Evolutionary conservation across 2,888 invertebrate genomes (phyloP).

Genomic region (Quadroppia sp.): DNA sequence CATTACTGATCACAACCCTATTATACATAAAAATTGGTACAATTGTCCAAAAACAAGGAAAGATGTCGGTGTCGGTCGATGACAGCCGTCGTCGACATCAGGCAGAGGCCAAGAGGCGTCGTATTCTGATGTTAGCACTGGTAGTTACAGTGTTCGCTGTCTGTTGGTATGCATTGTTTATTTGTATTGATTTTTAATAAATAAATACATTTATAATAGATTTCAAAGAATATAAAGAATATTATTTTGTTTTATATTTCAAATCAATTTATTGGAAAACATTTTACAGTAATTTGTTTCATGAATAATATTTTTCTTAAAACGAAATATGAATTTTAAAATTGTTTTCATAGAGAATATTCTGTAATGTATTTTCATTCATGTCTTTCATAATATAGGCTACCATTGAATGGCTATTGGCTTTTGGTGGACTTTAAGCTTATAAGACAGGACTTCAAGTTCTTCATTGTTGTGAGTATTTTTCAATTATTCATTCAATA

Average conservation of each 20-base stretch:
- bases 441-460: neutral
- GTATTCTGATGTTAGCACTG: constrained; percentile 11
- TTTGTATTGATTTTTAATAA: no score
- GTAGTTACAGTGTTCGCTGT: constrained; percentile 14
- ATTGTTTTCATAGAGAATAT: neutral
- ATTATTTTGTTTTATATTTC: no score
- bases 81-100: neutral
- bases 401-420: constrained; percentile 9
- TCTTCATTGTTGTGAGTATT: constrained; percentile 14
- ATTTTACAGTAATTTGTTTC: no score
- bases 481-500: neutral
- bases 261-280: no score
- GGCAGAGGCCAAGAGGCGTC: neutral
- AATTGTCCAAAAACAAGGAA: constrained; percentile 5
- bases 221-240: no score
- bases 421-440: constrained; percentile 11
- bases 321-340: no score
- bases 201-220: no score
- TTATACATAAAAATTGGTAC: constrained; percentile 7
- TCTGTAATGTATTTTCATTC: neutral
- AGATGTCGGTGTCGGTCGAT: neutral
- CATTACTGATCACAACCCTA: neutral
- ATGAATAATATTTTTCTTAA: no score
- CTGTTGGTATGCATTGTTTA: constrained; percentile 15
- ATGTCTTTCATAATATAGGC: neutral